Conservation (phyloP, 2,888 invertebrate genomes). For the Hedya salicella region DNA sequence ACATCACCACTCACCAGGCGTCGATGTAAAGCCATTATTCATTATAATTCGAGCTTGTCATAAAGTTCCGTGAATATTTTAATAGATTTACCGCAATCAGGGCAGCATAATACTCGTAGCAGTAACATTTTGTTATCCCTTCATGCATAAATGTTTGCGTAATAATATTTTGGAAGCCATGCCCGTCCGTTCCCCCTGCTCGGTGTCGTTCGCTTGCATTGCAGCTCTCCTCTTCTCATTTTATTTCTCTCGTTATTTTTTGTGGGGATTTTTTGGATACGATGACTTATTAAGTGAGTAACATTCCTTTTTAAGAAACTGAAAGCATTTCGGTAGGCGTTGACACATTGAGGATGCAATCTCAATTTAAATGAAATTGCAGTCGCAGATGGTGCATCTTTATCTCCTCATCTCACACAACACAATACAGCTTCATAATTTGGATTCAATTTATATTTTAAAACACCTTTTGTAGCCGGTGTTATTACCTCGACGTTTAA, state of each 20-base stretch:
- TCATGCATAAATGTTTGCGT: conserved; percentile 82
- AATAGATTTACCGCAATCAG: conserved; percentile 67
- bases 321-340: conserved; percentile 23
- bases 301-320: conserved; percentile 30
- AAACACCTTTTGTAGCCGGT: conserved; percentile 32
- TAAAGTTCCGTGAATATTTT: conserved; percentile 53
- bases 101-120: conserved; percentile 61
- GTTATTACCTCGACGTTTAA: conserved; percentile 36
- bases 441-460: conserved; percentile 31
- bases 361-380: conserved; percentile 28
- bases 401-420: conserved; percentile 18
- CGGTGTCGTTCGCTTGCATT: conserved; percentile 54
- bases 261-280: conserved; percentile 45
- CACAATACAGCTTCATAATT: conserved; percentile 30
- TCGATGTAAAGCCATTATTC: conserved; percentile 39
- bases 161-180: conserved; percentile 78
- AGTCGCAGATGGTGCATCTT: conserved; percentile 19
- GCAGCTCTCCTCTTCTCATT: conserved; percentile 46
- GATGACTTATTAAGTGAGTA: conserved; percentile 36
- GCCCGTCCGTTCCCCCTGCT: conserved; percentile 58
- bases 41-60: conserved; percentile 41
- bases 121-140: conserved; percentile 77
- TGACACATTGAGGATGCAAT: conserved; percentile 23
- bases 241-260: conserved; percentile 68
- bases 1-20: conserved; percentile 18